Base-by-base conservation (phyloP, 2,113 vertebrate species). In the Jaculus jaculus region DNA sequence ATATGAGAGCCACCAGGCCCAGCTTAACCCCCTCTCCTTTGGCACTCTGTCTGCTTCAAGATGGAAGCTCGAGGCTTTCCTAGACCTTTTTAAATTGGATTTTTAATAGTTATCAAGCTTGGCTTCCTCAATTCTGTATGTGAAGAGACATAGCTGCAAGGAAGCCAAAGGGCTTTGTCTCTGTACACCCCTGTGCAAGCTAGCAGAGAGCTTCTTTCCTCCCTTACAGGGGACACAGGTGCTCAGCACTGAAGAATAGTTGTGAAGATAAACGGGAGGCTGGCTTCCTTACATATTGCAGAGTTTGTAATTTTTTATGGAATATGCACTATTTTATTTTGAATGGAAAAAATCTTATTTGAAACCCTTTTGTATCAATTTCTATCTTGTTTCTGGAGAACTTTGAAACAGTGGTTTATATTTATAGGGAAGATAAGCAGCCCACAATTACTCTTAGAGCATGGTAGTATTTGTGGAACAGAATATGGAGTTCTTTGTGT, bases 311-410 rank as follows among this genome's bases (percentile, higher is more conserved):
- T 47, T 51, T 7, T 51, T 92, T 90, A 24, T 80, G 58, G 65
- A 78, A 39, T 65, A 47, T 21, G 7, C 79, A 23, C n/a, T 77
- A 54, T 51, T 85, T 94, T 85, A 90, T 81, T 93, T 92, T 66
- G 72, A 87, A 10, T 68, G n/a, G 65, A 47, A 66, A 69, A 61
- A 66, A 87, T 54, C 21, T 74, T 65, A 34, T 92, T 89, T 75
- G 79, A 93, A 93, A 54, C 30, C 16, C 60, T 89, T 65, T 77
- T 86, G n/a, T 89, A 60, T 69, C 63, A 94, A 87, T 91, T 65
- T 42, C 77, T 63, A 7, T 65, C n/a, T 54, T 73, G 23, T 69
- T 93, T 61, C 75, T 87, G 92, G 37, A 51, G 24, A 79, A 47
- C 63, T 82, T 37, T 6, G 69, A 42, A 87, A 79, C 74, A 82